These are phyloP conservation scores for Drosophila glabriapex DNA, from an alignment of 2,888 invertebrate species.

Conservation along the genomic window DNA sequence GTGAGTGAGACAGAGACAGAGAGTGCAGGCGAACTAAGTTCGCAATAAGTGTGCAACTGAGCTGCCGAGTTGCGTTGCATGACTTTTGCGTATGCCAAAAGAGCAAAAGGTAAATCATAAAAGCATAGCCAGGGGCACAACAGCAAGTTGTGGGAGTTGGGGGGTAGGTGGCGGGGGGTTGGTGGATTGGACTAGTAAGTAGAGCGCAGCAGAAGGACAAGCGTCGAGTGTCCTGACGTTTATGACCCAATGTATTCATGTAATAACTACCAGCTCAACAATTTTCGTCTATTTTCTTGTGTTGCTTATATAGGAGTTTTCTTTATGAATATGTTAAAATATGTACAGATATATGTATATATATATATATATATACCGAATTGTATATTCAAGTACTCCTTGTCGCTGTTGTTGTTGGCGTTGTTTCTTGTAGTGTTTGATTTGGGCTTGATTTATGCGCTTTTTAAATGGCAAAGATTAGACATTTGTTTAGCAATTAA, in stretches of 20 bases:
- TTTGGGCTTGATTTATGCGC: conserved; percentile 78
- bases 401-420: conserved; percentile 8
- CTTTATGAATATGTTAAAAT: no score
- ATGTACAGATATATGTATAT: no score
- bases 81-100: conserved; percentile 57
- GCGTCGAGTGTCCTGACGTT: conserved; percentile 46
- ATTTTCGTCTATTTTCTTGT: conserved; percentile 9
- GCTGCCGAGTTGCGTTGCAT: conserved; percentile 20
- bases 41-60: conserved; percentile 71
- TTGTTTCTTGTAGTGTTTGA: conserved; percentile 57
- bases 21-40: conserved; percentile 62
- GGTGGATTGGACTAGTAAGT: conserved; percentile 36
- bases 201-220: conserved; percentile 19
- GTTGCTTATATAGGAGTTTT: no score
- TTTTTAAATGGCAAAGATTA: conserved; percentile 82
- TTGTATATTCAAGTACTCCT: not conserved
- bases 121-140: conserved; percentile 44
- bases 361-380: not conserved
- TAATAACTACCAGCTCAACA: conserved; percentile 33
- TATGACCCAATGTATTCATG: conserved; percentile 46
- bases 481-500: conserved; percentile 83
- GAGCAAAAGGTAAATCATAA: conserved; percentile 57
- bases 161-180: not conserved
- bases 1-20: not conserved
- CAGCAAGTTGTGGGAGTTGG: not conserved